These are phyloP conservation scores for Brachyalestes nurse DNA, from an alignment of 2,797 vertebrate species.

Conservation along the genomic window DNA sequence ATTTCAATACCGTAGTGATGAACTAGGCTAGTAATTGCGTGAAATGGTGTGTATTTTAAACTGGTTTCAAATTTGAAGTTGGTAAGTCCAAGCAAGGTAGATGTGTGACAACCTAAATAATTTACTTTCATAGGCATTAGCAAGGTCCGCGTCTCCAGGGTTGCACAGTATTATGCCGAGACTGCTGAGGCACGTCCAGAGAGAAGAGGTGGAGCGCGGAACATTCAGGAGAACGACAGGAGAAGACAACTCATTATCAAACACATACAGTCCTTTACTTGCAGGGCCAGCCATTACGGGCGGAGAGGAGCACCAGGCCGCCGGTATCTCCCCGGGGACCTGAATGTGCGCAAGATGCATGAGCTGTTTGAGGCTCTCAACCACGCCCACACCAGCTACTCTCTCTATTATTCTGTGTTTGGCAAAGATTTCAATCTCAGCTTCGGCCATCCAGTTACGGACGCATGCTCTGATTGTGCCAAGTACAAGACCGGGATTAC, in stretches of 20 bases:
- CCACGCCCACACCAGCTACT: slow-evolving; percentile 28
- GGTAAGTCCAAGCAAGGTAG: not conserved
- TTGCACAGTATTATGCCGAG: slow-evolving; percentile 33
- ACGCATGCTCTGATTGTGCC: slow-evolving; percentile 25
- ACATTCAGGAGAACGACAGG: not conserved
- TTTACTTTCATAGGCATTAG: slow-evolving; percentile 29
- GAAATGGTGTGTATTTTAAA: not conserved
- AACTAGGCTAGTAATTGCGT: too few relatives aligned
- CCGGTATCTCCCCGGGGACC: slow-evolving; percentile 27
- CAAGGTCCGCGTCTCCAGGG: slow-evolving; percentile 13
- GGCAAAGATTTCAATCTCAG: slow-evolving; percentile 32
- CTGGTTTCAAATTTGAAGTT: slow-evolving; percentile 8
- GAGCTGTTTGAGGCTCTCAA: slow-evolving; percentile 25
- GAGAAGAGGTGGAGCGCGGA: too few relatives aligned
- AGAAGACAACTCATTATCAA: too few relatives aligned
- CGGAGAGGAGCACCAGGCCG: slow-evolving; percentile 24
- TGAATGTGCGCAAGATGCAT: slow-evolving; percentile 36
- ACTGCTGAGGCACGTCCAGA: too few relatives aligned
- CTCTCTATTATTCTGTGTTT: slow-evolving; percentile 23
- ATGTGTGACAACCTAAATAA: not conserved
- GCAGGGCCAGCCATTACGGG: not conserved
- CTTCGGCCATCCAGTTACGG: slow-evolving; percentile 27
- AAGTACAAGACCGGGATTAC: slow-evolving; percentile 14
- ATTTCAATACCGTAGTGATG: not conserved
- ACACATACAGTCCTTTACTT: too few relatives aligned